Evolutionary conservation across 1,140 invertebrate species (phyloP).

Genomic region (Lethrus apterus): DNA sequence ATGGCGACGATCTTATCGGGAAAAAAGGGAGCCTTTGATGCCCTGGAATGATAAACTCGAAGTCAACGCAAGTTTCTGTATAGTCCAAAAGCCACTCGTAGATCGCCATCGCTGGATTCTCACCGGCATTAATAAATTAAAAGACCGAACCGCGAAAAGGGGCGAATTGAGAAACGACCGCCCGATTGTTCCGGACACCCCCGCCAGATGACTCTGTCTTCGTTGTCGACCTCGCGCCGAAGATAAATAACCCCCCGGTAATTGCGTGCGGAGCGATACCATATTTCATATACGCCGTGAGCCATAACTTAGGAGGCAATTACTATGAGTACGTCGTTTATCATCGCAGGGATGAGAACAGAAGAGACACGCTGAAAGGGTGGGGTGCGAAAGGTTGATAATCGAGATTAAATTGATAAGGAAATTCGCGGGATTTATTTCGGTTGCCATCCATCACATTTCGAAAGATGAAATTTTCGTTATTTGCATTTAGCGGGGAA

Average conservation of each 20-base stretch:
- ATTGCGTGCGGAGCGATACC: constrained; percentile 51
- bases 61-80: too few species aligned
- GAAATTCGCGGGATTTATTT: constrained; percentile 20
- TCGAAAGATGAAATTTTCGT: too few species aligned
- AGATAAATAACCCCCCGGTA: constrained; percentile 51
- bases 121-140: too few species aligned
- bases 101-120: too few species aligned
- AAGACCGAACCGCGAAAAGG: not conserved
- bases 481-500: too few species aligned
- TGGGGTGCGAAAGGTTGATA: constrained; percentile 24
- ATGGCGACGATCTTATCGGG: too few species aligned
- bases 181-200: not conserved
- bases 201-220: too few species aligned
- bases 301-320: constrained; percentile 53
- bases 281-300: constrained; percentile 50
- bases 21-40: too few species aligned
- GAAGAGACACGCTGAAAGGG: constrained; percentile 18
- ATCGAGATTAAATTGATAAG: constrained; percentile 34
- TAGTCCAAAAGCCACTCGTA: too few species aligned
- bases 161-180: not conserved
- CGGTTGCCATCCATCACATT: constrained; percentile 3
- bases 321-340: constrained; percentile 51
- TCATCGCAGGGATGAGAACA: constrained; percentile 37
- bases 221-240: constrained; percentile 28
- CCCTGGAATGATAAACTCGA: too few species aligned